phyloP scores from a whole-genome alignment of 2,113 vertebrate genomes.

The Gorilla gorilla region DNA sequence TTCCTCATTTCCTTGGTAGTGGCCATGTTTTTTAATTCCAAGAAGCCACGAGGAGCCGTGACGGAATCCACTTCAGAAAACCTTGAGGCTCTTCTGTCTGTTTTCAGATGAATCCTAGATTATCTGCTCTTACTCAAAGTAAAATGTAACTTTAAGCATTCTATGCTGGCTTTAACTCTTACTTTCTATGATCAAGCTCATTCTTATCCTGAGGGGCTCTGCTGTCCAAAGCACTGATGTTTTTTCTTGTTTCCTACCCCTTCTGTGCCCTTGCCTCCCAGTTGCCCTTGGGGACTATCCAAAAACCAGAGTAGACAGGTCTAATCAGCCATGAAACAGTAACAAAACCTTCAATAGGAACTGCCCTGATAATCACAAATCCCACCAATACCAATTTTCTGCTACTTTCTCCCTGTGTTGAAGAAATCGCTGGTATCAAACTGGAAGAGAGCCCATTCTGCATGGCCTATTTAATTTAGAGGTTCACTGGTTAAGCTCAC shows the following conservation, averaged over 20 bases:
- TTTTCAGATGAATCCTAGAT: neutral
- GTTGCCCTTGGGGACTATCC: neutral
- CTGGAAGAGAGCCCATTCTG: neutral
- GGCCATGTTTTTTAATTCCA: neutral
- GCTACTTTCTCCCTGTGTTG: neutral
- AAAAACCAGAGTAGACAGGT: neutral
- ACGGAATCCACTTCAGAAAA: neutral
- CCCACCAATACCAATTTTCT: neutral
- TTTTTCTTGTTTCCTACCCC: neutral
- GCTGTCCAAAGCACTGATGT: neutral
- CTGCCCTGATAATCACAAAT: neutral
- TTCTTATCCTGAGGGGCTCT: neutral
- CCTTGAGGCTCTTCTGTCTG: neutral
- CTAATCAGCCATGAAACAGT: neutral
- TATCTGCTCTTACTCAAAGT: neutral
- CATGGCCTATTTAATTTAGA: neutral
- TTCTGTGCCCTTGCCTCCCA: neutral
- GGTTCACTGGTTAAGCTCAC: neutral
- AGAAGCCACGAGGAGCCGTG: neutral
- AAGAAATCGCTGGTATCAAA: neutral
- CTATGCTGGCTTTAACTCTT: neutral
- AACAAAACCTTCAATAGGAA: neutral
- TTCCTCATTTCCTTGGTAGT: neutral
- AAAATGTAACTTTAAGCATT: neutral
- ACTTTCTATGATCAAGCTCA: neutral